phyloP scores from a whole-genome alignment of 1,140 invertebrate genomes.

The Drosophila ananassae region DNA sequence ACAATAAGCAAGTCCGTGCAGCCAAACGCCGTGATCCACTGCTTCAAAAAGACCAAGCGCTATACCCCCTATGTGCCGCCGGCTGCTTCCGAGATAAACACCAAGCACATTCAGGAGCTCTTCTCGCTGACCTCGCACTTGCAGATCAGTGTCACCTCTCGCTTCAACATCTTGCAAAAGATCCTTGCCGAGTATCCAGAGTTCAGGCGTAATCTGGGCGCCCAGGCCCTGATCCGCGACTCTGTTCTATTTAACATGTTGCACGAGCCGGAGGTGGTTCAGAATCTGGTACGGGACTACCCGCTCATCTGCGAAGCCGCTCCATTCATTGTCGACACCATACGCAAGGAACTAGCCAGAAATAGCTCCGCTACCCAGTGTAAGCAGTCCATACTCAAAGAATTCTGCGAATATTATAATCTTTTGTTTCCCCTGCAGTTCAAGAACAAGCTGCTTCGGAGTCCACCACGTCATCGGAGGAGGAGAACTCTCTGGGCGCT shows the following conservation, averaged over 20 bases:
- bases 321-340: conserved; percentile 78
- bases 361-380: conserved; percentile 69
- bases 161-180: conserved; percentile 79
- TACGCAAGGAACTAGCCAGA: conserved; percentile 74
- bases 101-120: conserved; percentile 67
- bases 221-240: conserved; percentile 77
- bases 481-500: conserved; percentile 76
- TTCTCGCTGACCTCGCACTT: conserved; percentile 78
- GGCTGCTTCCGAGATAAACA: conserved; percentile 56
- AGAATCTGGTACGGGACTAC: conserved; percentile 74
- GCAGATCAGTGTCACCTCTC: conserved; percentile 75
- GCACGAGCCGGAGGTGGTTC: conserved; percentile 71
- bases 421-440: conserved; percentile 30
- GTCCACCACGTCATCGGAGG: conserved; percentile 77
- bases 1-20: conserved; percentile 44
- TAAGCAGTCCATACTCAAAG: conserved; percentile 13
- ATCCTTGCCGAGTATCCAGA: conserved; percentile 80
- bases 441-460: conserved; percentile 79
- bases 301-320: conserved; percentile 79
- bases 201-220: conserved; percentile 78
- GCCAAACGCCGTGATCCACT: conserved; percentile 71
- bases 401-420: background rate
- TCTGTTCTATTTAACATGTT: conserved; percentile 79
- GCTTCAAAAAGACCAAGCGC: conserved; percentile 70
- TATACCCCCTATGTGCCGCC: conserved; percentile 66